Percentiles rank a stretch among this genome's conserved stretches.
These are phyloP conservation scores for Thamnophis sirtalis DNA, from an alignment of 2,113 vertebrate genomes.

Conservation along the genomic window DNA sequence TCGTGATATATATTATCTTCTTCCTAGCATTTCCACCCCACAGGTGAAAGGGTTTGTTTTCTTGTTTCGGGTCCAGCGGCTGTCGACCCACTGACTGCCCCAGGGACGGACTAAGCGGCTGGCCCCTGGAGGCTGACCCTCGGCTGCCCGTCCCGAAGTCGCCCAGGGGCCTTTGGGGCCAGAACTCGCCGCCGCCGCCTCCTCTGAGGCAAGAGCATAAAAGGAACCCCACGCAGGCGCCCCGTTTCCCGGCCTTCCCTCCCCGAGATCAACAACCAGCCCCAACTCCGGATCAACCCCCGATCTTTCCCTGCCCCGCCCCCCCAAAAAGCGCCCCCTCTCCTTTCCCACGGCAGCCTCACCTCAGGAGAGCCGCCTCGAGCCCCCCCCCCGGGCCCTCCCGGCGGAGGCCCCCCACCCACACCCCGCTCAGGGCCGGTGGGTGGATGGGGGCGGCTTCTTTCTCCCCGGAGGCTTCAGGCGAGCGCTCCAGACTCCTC, in stretches of 20 bases:
- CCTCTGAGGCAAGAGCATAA: accelerated
- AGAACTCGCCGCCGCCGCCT: too few species aligned
- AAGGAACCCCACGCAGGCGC: too few species aligned
- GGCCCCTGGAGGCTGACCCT: too few species aligned
- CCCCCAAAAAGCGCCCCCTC: neutral
- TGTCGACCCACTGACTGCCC: too few species aligned
- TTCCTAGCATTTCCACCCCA: neutral
- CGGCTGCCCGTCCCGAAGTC: neutral
- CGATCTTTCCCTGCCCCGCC: neutral
- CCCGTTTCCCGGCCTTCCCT: neutral
- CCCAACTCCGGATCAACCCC: too few species aligned
- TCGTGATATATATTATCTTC: neutral
- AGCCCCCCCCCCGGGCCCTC: neutral
- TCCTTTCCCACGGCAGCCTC: neutral
- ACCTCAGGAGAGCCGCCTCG: neutral
- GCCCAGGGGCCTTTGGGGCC: neutral
- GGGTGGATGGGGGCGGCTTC: neutral
- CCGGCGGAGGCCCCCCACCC: neutral
- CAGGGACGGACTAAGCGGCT: neutral
- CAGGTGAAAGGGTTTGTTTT: too few species aligned
- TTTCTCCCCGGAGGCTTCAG: neutral
- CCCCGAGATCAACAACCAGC: neutral
- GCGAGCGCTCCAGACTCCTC: neutral
- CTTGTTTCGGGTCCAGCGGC: neutral
- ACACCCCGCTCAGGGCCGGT: neutral